A percentile compares a stretch with the other conserved stretches of the same genome.
Evolutionary conservation across 2,888 invertebrate species (phyloP).

Genomic region (Drosophila anomalipes): DNA sequence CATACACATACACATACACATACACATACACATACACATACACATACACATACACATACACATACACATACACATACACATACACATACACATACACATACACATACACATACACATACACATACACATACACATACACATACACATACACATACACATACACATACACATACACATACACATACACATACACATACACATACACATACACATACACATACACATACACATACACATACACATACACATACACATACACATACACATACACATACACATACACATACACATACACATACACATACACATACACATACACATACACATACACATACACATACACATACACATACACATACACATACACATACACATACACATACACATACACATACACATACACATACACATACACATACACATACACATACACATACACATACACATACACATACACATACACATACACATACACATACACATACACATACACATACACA

Average conservation of each 20-base stretch:
- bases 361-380: too few relatives aligned
- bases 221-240: constrained; percentile 25
- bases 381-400: too few relatives aligned
- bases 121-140: constrained; percentile 54
- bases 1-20: too few relatives aligned
- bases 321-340: neutral
- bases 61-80: too few relatives aligned
- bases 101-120: neutral
- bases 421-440: too few relatives aligned
- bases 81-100: too few relatives aligned
- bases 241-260: neutral
- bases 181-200: neutral
- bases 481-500: constrained; percentile 8
- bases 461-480: too few relatives aligned
- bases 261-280: constrained; percentile 23
- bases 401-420: too few relatives aligned
- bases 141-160: constrained; percentile 8
- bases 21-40: too few relatives aligned
- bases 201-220: constrained; percentile 40
- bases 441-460: constrained; percentile 4
- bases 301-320: constrained; percentile 15
- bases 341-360: too few relatives aligned
- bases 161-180: constrained; percentile 14
- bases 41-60: too few relatives aligned
- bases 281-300: constrained; percentile 42